phyloP scores from a whole-genome alignment of 1,140 invertebrate species.

The Pararge aegeria region DNA sequence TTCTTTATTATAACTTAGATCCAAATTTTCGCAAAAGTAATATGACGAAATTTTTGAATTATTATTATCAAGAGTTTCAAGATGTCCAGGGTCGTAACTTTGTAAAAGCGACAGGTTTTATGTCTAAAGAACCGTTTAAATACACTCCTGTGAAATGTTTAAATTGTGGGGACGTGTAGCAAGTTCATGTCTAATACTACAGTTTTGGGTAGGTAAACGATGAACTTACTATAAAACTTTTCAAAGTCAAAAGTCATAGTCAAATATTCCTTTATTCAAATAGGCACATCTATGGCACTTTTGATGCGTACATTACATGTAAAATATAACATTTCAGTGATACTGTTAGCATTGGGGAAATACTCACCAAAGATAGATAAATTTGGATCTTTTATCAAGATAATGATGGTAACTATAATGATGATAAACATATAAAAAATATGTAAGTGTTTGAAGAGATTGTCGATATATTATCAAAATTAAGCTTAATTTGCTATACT shows the following conservation, averaged over 20 bases:
- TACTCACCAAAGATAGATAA: slow-evolving; percentile 56
- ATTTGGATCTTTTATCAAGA: slow-evolving; percentile 52
- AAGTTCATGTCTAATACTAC: slow-evolving; percentile 54
- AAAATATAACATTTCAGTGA: too few species aligned
- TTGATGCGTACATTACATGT: too few species aligned
- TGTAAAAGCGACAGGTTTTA: slow-evolving; percentile 55
- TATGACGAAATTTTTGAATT: slow-evolving; percentile 62
- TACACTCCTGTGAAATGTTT: slow-evolving; percentile 60
- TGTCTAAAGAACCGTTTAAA: slow-evolving; percentile 62
- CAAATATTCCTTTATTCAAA: too few species aligned
- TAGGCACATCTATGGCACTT: too few species aligned
- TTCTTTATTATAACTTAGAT: slow-evolving; percentile 62
- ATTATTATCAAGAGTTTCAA: slow-evolving; percentile 75
- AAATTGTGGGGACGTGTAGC: slow-evolving; percentile 55
- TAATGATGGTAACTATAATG: slow-evolving; percentile 51
- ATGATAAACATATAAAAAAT: slow-evolving; percentile 49
- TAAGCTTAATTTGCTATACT: too few species aligned
- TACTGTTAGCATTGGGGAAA: slow-evolving; percentile 48
- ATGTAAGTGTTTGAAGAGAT: slow-evolving; percentile 64
- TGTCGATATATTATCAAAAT: too few species aligned
- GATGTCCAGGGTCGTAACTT: slow-evolving; percentile 54
- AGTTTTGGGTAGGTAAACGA: slow-evolving; percentile 64
- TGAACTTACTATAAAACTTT: slow-evolving; percentile 46
- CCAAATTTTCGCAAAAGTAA: slow-evolving; percentile 60
- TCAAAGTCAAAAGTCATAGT: too few species aligned